Evolutionary conservation across 2,888 invertebrate species (phyloP), one percentile per base, ranked within the genome.

Genomic region (Ditula angustiorana): DNA sequence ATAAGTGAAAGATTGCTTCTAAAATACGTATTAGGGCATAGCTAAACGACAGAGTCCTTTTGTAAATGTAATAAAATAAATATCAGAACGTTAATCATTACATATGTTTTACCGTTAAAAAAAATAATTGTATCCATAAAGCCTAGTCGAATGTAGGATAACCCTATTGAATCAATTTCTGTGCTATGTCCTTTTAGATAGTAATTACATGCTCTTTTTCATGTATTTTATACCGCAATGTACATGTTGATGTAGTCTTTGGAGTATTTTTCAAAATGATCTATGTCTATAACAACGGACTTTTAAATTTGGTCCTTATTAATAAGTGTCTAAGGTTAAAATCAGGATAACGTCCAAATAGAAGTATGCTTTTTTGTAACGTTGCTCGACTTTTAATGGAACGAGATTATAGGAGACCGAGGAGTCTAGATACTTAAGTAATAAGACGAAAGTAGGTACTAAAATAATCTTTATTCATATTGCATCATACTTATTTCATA

Each of bases 381-480:
- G 4, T 19, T 41, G 2, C 10, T 41, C 7, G 1, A 10, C n/a
- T 50, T 50, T n/a, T 33, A 52, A 64, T 47, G 52, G 28, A 57
- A 53, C 59, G 19, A 26, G 46, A 28, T 46, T 53, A 46, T 46
- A n/a, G n/a, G n/a, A 16, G 16, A 30, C 5, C 8, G 8, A 30
- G 30, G 30, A 4, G 1, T 33, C n/a, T 33, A 8, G 3, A 50
- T 46, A 16, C 26, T 59, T 44, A 46, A 30, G 59, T 53, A 64
- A 64, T 64, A 53, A 64, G 26, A 59, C 64, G 47, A 59, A 59
- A 23, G 10, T 53, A 59, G 53, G 47, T 64, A 59, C 58, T 64
- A 58, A 63, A 59, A 64, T 59, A 64, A 46, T 46, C 21, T 64
- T 64, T 64, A 64, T 64, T 64, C 35, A 46, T 58, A 59, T 64